Base-by-base conservation (phyloP, 2,113 vertebrate species). In the Oxyura jamaicensis region DNA sequence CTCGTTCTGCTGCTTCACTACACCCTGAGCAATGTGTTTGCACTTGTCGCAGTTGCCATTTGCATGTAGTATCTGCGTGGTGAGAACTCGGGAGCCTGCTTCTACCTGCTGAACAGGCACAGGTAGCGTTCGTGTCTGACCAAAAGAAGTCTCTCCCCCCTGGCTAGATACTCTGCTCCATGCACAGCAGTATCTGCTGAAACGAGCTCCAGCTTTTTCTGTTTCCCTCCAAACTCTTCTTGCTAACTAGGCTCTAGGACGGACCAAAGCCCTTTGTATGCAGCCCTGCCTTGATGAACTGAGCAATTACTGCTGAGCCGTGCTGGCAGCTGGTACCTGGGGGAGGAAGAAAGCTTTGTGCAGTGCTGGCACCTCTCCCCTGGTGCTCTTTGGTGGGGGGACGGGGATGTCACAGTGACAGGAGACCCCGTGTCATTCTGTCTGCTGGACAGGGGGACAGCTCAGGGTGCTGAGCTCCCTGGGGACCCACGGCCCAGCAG, bases 11-110 rank as follows among this genome's bases (percentile, higher is more conserved):
- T 89, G 0, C 91, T 91, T 94, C 55, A 21, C 91, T 55, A 2
- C 89, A 90, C 48, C 55, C 85, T 46, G 35, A 97, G 93, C 91
- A 96, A 92, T 96, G n/a, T 76, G 93, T 96, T 93, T 93, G 83
- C 92, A 91, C 94, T 91, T 96, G 92, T 94, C 93, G 62, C 91
- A 62, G 86, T 73, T 69, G 79, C 23, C 22, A 86, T 91, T 93
- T 96, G 93, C 94, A 86, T 95, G 75, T 78, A 60, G 75, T 90
- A 88, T 93, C 95, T 97, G 88, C 63, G 20, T 66, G 39, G 55
- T 76, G 88, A 95, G 91, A 96, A 73, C 71, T 91, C 73, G 77
- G 84, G 10, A 90, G 83, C 88, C 72, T 79, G 79, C 77, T 89
- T 46, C 4, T 92, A 76, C 95, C 91, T 72, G 93, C 73, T 50